phyloP scores from a whole-genome alignment of 2,797 vertebrate species.

The Gastrophryne carolinensis region DNA sequence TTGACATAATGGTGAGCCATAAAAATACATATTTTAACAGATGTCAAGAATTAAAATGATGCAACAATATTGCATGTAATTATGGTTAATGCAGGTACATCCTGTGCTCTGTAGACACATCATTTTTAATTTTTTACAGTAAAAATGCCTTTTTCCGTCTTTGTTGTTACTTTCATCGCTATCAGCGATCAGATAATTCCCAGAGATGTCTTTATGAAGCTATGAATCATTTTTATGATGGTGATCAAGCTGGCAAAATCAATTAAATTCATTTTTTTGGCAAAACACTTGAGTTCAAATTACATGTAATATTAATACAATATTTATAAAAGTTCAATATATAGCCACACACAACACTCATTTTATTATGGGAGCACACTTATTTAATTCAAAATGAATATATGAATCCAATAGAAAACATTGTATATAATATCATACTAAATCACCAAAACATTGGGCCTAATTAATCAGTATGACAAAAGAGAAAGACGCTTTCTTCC shows the following conservation, averaged over 20 bases:
- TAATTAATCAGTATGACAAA: no score
- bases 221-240: slow-evolving; percentile 7
- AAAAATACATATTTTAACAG: slow-evolving; percentile 53
- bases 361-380: no score
- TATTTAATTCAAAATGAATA: no score
- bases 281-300: slow-evolving; percentile 5
- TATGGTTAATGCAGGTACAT: slow-evolving; percentile 42
- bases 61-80: slow-evolving; percentile 46
- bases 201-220: not conserved
- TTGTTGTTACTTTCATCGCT: slow-evolving; percentile 18
- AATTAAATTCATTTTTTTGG: slow-evolving; percentile 4
- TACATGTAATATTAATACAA: slow-evolving; percentile 21
- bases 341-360: no score
- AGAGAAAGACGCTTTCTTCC: no score
- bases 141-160: slow-evolving; percentile 23
- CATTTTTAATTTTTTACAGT: slow-evolving; percentile 42
- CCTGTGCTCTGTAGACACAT: slow-evolving; percentile 25
- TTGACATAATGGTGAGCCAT: slow-evolving; percentile 44
- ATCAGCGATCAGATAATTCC: slow-evolving; percentile 28
- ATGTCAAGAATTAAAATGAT: slow-evolving; percentile 50
- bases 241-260: slow-evolving; percentile 8
- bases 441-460: no score
- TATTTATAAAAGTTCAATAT: slow-evolving; percentile 29
- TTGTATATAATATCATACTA: no score
- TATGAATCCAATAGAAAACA: no score